Base-by-base conservation (phyloP, 1,140 invertebrate genomes). In the Drosophila bocqueti region DNA sequence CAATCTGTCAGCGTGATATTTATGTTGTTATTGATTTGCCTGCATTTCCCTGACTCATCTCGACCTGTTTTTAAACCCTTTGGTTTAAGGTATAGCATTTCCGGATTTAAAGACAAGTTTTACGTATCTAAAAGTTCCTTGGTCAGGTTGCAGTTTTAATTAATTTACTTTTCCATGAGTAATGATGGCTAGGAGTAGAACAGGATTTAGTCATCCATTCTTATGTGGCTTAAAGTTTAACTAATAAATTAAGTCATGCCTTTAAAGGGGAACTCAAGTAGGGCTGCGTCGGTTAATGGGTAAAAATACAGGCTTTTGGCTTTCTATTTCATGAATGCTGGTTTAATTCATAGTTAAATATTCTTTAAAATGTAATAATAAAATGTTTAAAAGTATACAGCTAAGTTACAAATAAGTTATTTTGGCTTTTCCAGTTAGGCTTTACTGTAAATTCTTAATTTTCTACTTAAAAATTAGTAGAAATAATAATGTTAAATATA, bases 1-100 rank as follows among this genome's bases (percentile, higher is more conserved):
- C 66, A 72, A 60, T 60, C n/a, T 73, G 69, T 73, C 69, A 73
- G 36, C 45, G 67, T 52, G 46, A 43, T 73, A 73, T 73, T 72
- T 72, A 72, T 60, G 31, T 61, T 72, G 50, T 55, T 49, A 40
- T 45, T 46, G 52, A 59, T 42, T 50, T 59, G 66, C 54, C 47
- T 38, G 34, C 64, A 68, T 71, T 73, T 72, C 67, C 36, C 45
- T 73, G 67, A 73, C 69, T 72, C 67, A 73, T 72, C 69, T 15
- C 21, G 29, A 58, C 55, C 16, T 42, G 55, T 61, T 47, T 47
- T 50, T 49, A 5, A n/a, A 29, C 16, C 26, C 26, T 29, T 29
- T 29, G 26, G 16, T 6, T n/a, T n/a, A 26, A 15, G 2, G 26
- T 16, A 60, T 10, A 36, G 45, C 24, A n/a, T 47, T 72, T 73